Base-by-base conservation (phyloP, 2,113 vertebrate species). In the Pteruthius melanotis region DNA sequence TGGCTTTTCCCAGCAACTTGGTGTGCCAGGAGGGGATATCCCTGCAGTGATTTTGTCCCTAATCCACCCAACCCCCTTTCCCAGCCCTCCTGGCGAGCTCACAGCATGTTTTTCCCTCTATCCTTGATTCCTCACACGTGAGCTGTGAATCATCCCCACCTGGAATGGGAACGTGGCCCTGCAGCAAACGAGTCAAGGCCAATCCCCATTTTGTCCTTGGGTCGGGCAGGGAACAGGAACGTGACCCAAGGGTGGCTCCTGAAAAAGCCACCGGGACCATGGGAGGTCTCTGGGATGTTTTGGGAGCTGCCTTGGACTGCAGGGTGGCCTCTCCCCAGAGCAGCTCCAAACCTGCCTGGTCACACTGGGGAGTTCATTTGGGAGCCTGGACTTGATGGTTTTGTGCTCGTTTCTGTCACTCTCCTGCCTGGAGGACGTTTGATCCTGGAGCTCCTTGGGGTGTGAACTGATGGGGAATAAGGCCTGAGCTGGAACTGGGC, bases 241-340 rank as follows among this genome's bases (percentile, higher is more conserved):
- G 1, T 5, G 22, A 80, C 53, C 54, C 44, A 33, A 27, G 8
- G 64, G 28, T 3, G 42, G 47, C 64, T 93, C 75, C 87, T 13
- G 3, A 39, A 22, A 7, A 8, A 35, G 31, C 35, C 15, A 0
- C 81, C 3, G 0, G 1, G 81, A 40, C 13, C 59, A 4, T 0
- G 27, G 61, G 63, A 63, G 57, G 49, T 27, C 71, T 68, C 72
- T 4, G 31, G 68, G 70, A 6, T 28, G 61, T 6, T 5, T 26
- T 30, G 71, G 85, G 57, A 27, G 6, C 47, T 35, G 37, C 47
- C 39, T 6, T 0, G 1, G 31, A 40, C 49, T 65, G 61, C 45
- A 27, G 71, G 35, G 56, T 2, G 52, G 47, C 4, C 7, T 2
- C 3, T 33, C 54, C 54, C 76, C 3, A 0, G 50, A 54, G 64